These are phyloP conservation scores for Deilephila elpenor DNA, from an alignment of 2,888 invertebrate genomes.

Conservation along the genomic window DNA sequence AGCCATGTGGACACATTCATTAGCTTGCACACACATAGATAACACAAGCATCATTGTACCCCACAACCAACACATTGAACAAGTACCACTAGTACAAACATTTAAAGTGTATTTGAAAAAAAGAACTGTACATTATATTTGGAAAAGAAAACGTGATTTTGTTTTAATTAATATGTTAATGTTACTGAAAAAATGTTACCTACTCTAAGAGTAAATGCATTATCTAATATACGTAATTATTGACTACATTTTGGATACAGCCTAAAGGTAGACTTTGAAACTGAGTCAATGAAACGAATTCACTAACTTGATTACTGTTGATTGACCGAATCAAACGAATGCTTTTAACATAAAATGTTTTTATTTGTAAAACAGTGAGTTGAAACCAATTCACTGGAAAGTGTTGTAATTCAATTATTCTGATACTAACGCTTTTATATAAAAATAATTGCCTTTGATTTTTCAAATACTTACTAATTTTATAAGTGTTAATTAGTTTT, in stretches of 20 bases:
- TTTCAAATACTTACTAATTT: background rate
- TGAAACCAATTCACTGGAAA: background rate
- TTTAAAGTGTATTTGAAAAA: background rate
- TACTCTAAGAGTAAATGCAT: background rate
- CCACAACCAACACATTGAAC: background rate
- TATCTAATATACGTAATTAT: background rate
- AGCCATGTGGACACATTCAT: constrained; percentile 50
- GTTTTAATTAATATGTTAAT: too few relatives aligned
- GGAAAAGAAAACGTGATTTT: too few relatives aligned
- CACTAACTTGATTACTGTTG: background rate
- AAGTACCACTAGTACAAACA: background rate
- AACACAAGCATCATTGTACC: constrained; percentile 5
- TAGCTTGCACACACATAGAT: constrained; percentile 43
- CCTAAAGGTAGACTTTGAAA: too few relatives aligned
- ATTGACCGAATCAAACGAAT: background rate
- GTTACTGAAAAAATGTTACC: background rate
- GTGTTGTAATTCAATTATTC: background rate
- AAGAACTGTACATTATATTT: background rate
- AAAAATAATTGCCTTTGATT: too few relatives aligned
- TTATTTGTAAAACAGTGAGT: constrained; percentile 6
- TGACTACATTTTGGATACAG: background rate
- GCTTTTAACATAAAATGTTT: background rate
- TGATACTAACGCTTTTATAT: too few relatives aligned
- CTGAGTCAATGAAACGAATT: background rate
- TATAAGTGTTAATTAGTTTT: too few relatives aligned